phyloP scores from a whole-genome alignment of 2,888 invertebrate species.

The Leistus spinibarbis region DNA sequence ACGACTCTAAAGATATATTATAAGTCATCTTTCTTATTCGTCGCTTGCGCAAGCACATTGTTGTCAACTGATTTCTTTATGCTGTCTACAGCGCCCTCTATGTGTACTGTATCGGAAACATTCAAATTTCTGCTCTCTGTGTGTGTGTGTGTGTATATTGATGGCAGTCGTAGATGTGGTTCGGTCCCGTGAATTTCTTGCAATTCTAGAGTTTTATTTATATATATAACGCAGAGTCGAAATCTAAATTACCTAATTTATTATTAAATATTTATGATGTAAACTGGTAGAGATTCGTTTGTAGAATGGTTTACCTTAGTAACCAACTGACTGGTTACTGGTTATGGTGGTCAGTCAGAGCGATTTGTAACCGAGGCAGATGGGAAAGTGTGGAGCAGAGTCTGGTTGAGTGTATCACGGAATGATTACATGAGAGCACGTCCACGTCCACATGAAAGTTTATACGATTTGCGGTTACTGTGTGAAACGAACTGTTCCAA shows the following conservation, averaged over 20 bases:
- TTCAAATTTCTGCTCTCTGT: not conserved
- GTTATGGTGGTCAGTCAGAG: not conserved
- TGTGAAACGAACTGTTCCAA: not conserved
- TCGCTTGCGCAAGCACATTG: slow-evolving; percentile 5
- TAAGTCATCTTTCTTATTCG: slow-evolving; percentile 42
- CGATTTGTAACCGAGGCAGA: not conserved
- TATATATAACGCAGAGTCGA: too few relatives aligned
- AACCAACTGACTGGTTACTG: not conserved
- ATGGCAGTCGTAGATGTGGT: not conserved
- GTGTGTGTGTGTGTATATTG: not conserved
- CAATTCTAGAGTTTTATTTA: too few relatives aligned
- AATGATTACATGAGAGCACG: not conserved
- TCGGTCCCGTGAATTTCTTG: not conserved
- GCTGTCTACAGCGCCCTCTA: not conserved
- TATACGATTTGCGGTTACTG: not conserved
- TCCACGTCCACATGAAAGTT: not conserved
- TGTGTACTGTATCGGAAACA: slow-evolving; percentile 15
- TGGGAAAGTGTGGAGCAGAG: too few relatives aligned
- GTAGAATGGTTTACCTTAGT: not conserved
- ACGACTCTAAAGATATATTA: slow-evolving; percentile 40
- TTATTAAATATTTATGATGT: not conserved
- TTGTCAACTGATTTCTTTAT: slow-evolving; percentile 37
- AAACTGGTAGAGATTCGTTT: not conserved
- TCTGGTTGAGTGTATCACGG: not conserved
- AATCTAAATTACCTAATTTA: too few relatives aligned